phyloP scores from a whole-genome alignment of 2,113 vertebrate species.

The Nerophis lumbriciformis region DNA sequence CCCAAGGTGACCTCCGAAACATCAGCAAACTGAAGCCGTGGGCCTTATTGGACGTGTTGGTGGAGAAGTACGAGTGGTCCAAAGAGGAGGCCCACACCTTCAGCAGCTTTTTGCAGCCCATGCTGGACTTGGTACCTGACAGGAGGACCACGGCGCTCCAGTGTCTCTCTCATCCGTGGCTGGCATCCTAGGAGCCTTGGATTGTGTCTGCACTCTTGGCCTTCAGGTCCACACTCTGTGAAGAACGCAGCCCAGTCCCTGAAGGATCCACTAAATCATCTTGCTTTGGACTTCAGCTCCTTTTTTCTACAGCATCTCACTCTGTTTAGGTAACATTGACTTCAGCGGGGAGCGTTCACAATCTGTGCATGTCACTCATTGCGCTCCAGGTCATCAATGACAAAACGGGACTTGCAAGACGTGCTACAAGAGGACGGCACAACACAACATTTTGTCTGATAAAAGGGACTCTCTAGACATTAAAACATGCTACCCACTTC shows the following conservation, averaged over 20 bases:
- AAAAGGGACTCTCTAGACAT: too few species aligned
- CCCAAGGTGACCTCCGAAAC: constrained; percentile 89
- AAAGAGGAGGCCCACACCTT: constrained; percentile 88
- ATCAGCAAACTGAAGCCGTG: constrained; percentile 97
- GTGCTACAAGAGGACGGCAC: too few species aligned
- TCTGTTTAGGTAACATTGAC: constrained; percentile 12
- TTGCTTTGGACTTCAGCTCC: constrained; percentile 7
- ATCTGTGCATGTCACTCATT: too few species aligned
- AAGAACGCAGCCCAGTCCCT: constrained; percentile 28
- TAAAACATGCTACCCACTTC: too few species aligned
- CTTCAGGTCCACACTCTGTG: constrained; percentile 10
- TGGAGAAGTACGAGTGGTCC: constrained; percentile 95
- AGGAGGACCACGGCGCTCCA: constrained; percentile 89
- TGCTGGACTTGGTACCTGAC: constrained; percentile 93
- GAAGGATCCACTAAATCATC: constrained; percentile 27
- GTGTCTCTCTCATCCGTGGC: constrained; percentile 92
- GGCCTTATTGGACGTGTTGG: constrained; percentile 88
- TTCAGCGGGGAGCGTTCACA: too few species aligned
- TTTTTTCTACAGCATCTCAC: constrained; percentile 19
- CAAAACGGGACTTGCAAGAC: too few species aligned
- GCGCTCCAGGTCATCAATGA: too few species aligned
- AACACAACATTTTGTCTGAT: too few species aligned
- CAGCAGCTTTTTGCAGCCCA: constrained; percentile 91
- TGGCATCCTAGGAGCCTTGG: constrained; percentile 72
- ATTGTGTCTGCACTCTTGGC: constrained; percentile 24